phyloP scores from a whole-genome alignment of 2,888 invertebrate genomes.

The Archips crataeganus region DNA sequence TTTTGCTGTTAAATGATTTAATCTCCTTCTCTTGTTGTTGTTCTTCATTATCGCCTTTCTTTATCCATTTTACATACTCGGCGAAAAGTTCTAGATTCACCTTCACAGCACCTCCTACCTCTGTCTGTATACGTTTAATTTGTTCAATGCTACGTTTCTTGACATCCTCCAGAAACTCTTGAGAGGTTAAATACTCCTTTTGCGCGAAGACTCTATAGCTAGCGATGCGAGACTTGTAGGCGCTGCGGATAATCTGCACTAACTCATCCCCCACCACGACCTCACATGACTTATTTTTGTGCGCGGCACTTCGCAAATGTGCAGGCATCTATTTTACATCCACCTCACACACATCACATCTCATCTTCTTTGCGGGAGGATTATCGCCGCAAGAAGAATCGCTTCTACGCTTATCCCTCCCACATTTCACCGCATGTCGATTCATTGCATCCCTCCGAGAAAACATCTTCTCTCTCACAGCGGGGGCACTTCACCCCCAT shows the following conservation, averaged over 20 bases:
- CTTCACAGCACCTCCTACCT: not conserved
- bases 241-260: no score
- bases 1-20: conserved; percentile 15
- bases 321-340: not conserved
- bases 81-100: conserved; percentile 13
- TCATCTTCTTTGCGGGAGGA: not conserved
- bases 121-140: not conserved
- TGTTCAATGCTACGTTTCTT: not conserved
- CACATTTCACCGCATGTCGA: no score
- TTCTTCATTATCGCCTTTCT: not conserved
- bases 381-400: no score
- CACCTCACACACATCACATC: not conserved
- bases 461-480: no score
- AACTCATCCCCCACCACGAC: not conserved
- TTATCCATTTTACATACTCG: conserved; percentile 1
- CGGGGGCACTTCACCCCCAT: no score
- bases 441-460: no score
- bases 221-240: no score
- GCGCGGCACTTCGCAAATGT: not conserved
- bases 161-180: conserved; percentile 9
- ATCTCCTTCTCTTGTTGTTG: not conserved
- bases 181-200: not conserved
- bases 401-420: no score
- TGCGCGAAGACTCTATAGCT: no score
- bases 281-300: not conserved